Evolutionary conservation across 2,888 invertebrate genomes (phyloP).

Genomic region (Troides aeacus): DNA sequence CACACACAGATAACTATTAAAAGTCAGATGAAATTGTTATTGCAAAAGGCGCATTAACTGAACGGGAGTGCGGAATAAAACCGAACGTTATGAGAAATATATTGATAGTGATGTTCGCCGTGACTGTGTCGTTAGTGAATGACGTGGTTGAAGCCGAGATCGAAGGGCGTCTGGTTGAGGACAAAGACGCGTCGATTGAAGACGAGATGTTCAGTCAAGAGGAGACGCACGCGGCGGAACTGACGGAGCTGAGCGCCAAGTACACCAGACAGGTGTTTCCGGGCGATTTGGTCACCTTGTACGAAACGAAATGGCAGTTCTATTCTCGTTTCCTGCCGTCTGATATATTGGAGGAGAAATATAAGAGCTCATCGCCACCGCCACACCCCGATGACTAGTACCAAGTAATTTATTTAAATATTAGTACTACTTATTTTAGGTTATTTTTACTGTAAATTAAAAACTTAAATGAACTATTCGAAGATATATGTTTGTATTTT

Average conservation of each 20-base stretch:
- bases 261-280: conserved; percentile 18
- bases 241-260: conserved; percentile 12
- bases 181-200: conserved; percentile 14
- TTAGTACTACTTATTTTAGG: conserved; percentile 9
- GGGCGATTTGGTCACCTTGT: background rate
- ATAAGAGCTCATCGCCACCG: conserved; percentile 18
- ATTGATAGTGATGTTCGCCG: conserved; percentile 7
- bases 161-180: conserved; percentile 11
- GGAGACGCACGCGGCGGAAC: background rate
- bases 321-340: conserved; percentile 12
- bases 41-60: conserved; percentile 6
- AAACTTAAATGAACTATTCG: background rate
- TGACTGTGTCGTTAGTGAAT: conserved; percentile 9
- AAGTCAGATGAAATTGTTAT: conserved; percentile 15
- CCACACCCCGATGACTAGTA: conserved; percentile 21
- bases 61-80: conserved; percentile 9
- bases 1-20: conserved; percentile 22
- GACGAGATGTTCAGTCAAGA: conserved; percentile 28
- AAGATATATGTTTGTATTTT: background rate
- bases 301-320: background rate
- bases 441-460: background rate
- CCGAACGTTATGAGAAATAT: conserved; percentile 14
- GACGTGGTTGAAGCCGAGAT: conserved; percentile 5
- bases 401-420: background rate
- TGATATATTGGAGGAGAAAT: conserved; percentile 21